These are phyloP conservation scores for Eumeta japonica DNA, from an alignment of 1,140 invertebrate genomes.

Conservation along the genomic window DNA sequence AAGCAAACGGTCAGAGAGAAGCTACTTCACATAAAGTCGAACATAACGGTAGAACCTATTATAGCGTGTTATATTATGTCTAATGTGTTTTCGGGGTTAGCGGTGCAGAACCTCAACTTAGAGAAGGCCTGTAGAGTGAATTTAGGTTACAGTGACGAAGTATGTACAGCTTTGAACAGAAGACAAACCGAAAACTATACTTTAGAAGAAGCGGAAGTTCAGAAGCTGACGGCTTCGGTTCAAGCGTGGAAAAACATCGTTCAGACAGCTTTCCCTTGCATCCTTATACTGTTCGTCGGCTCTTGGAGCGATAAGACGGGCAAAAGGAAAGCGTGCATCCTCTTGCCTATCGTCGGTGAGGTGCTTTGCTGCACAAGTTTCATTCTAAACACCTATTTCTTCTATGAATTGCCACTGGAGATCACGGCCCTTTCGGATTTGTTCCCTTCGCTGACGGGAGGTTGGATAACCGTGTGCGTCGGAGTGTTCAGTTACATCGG, in stretches of 20 bases:
- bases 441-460: constrained; percentile 60
- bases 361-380: constrained; percentile 49
- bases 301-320: constrained; percentile 62
- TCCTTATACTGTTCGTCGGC: constrained; percentile 61
- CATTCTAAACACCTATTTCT: constrained; percentile 58
- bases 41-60: constrained; percentile 62
- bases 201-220: constrained; percentile 53
- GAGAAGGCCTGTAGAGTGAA: constrained; percentile 66
- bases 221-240: constrained; percentile 61
- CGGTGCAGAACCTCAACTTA: constrained; percentile 61
- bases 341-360: constrained; percentile 59
- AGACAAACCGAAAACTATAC: constrained; percentile 54
- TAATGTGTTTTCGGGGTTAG: constrained; percentile 58
- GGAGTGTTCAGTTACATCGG: constrained; percentile 62
- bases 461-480: constrained; percentile 60
- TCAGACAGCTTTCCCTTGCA: constrained; percentile 56
- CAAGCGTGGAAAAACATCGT: constrained; percentile 59
- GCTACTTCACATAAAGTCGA: constrained; percentile 38
- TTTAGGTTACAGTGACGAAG: constrained; percentile 53
- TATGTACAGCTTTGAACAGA: constrained; percentile 58
- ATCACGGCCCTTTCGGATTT: constrained; percentile 55
- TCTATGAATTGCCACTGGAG: constrained; percentile 55
- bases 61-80: constrained; percentile 61
- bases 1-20: constrained; percentile 33
- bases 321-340: constrained; percentile 60